phyloP scores from a whole-genome alignment of 2,888 invertebrate species.

The Rotaria socialis region DNA sequence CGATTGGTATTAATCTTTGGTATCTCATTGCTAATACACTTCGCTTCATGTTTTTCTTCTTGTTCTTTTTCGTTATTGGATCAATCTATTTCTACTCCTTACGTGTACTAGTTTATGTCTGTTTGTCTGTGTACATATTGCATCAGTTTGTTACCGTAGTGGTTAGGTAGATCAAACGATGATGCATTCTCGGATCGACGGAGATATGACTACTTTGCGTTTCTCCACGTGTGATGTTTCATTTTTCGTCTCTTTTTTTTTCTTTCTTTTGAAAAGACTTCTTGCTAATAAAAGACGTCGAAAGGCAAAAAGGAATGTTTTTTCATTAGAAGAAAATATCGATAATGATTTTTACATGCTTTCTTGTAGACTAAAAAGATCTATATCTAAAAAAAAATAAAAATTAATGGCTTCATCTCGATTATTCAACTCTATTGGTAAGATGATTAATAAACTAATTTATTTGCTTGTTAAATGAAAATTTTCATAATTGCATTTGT shows the following conservation, averaged over 20 bases:
- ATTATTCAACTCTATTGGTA: neutral
- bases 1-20: neutral
- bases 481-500: too few relatives aligned
- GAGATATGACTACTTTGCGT: slow-evolving; percentile 10
- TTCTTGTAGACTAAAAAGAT: neutral
- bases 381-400: too few relatives aligned
- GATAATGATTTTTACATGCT: neutral
- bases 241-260: neutral
- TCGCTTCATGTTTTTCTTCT: neutral
- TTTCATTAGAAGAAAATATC: neutral
- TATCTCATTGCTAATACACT: neutral
- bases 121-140: slow-evolving; percentile 26
- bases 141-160: slow-evolving; percentile 28
- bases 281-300: slow-evolving; percentile 19
- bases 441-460: neutral
- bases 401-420: slow-evolving; percentile 12
- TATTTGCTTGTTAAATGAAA: neutral
- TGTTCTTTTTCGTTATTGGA: neutral
- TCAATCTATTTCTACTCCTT: slow-evolving; percentile 18
- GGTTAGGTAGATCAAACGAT: slow-evolving; percentile 1
- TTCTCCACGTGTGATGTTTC: slow-evolving; percentile 15
- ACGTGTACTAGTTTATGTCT: neutral
- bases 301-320: neutral
- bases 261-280: neutral
- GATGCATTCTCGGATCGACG: slow-evolving; percentile 29